Evolutionary conservation across 2,797 vertebrate species (phyloP), one percentile per base, ranked within the genome.

Genomic region (Syngnathus acus): DNA sequence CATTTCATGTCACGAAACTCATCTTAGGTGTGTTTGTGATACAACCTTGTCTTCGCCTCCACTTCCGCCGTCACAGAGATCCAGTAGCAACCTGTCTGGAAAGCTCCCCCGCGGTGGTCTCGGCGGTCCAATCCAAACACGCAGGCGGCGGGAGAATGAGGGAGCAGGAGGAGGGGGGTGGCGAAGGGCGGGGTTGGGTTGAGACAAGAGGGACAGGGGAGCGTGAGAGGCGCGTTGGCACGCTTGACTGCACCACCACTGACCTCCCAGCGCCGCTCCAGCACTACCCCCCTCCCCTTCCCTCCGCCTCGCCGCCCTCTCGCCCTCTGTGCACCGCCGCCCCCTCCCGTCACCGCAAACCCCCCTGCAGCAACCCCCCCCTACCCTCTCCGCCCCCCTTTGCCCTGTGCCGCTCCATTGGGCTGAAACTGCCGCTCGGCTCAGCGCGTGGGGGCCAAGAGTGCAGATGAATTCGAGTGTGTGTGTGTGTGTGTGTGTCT

Each of bases 361-460:
- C 37, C 79, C 82, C 72, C 78, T 82, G 77, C 78, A 71, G 67
- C 75, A 74, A 77, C 65, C 68, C 72, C 75, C 26, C 74, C 32
- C 61, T 66, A 32, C 32, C 66, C 66, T 54, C 51, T 68, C 65
- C 32, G 42, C 51, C 69, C 67, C 26, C 42, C 71, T 39, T 65
- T 54, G 69, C 82, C 83, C 81, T 87, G 86, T 86, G 88, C 84
- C 83, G 90, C 89, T 91, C 84, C 90, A 89, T 74, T 90, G 90
- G 86, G 83, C 87, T 85, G 90, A 88, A 87, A 92, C 89, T 86
- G 88, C 88, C 72, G 77, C 86, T 89, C 79, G 79, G 75, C 86
- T 89, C 88, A 87, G 81, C 80, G 83, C 79, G 86, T 86, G 84
- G 85, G 88, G 88, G 86, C 81, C 50, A 64, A 74, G 73, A 73